Conservation (phyloP, 2,797 vertebrate genomes). For the Pangasius djambal region DNA sequence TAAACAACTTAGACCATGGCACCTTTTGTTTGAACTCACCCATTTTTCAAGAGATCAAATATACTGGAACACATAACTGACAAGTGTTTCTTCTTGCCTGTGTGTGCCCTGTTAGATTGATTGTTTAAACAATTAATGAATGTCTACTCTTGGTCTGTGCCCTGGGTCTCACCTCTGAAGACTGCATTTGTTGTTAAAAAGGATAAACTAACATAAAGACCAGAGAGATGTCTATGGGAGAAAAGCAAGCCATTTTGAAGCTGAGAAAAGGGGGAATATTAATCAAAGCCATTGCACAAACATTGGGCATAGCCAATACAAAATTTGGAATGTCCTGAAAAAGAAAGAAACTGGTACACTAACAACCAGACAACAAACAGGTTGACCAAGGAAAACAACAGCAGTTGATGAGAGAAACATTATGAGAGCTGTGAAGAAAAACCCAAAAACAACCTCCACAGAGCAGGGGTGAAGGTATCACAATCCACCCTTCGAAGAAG, state of each 20-base stretch:
- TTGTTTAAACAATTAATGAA: background rate
- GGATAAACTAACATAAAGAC: background rate
- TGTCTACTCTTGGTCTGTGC: background rate
- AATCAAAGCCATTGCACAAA: background rate
- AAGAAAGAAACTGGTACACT: background rate
- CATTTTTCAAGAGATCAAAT: background rate
- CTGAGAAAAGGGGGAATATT: background rate
- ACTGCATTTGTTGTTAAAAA: background rate
- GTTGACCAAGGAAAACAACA: background rate
- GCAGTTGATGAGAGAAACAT: background rate
- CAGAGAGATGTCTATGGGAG: background rate
- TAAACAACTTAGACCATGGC: background rate
- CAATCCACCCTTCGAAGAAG: background rate
- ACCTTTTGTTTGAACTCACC: background rate
- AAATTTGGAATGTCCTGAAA: background rate
- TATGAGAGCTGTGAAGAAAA: conserved; percentile 1
- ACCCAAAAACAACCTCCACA: background rate
- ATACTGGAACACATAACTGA: background rate
- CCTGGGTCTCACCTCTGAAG: background rate
- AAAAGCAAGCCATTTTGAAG: background rate
- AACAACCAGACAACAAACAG: background rate
- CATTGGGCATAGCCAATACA: background rate
- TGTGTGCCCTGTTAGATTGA: background rate
- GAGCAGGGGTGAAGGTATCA: background rate
- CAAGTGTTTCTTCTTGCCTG: background rate